Base-by-base conservation (phyloP, 1,140 invertebrate species). In the Catajapyx aquilonaris region DNA sequence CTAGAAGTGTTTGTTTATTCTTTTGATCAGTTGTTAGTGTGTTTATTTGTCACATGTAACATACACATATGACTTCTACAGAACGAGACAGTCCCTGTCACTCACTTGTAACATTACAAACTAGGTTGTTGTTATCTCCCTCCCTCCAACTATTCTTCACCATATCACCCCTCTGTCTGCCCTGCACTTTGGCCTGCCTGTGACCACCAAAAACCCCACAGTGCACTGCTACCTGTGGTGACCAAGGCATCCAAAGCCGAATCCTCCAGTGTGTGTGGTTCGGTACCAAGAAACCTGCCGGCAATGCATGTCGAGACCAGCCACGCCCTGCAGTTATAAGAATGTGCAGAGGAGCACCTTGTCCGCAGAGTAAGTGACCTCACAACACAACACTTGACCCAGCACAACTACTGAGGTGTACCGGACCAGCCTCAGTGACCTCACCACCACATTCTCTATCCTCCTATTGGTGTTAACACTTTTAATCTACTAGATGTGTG, bases 221-320 rank as follows among this genome's bases (percentile, higher is more conserved):
- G 81, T 88, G 84, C 52, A 68, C 72, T 44, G 79, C 77, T 31
- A 56, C 65, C 3, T 88, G 84, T 51, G 71, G 69, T 36, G 59
- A 62, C 31, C 56, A 65, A 22, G 83, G 83, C 2, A 69, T 79
- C 31, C 78, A 81, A 55, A 83, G 81, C 48, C 66, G 84, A 45
- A 76, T 79, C 45, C 58, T 88, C 23, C 76, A 83, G 48, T 91
- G 85, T 54, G 81, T 86, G 34, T 90, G 84, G 84, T 76, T 69
- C 46, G 76, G 76, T 25, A 77, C 73, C 13, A 74, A 77, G 47
- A 69, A 76, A 47, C 69, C 79, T 18, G 81, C 83, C 5, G 81
- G 77, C 11, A 77, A 77, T 46, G 76, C 77, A 15, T 87, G 83
- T 55, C 66, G 71, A 40, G 68, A 76, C 44, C 60, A 76, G 44